Conservation (phyloP, 2,113 vertebrate genomes). For the Pterocles orientalis region DNA sequence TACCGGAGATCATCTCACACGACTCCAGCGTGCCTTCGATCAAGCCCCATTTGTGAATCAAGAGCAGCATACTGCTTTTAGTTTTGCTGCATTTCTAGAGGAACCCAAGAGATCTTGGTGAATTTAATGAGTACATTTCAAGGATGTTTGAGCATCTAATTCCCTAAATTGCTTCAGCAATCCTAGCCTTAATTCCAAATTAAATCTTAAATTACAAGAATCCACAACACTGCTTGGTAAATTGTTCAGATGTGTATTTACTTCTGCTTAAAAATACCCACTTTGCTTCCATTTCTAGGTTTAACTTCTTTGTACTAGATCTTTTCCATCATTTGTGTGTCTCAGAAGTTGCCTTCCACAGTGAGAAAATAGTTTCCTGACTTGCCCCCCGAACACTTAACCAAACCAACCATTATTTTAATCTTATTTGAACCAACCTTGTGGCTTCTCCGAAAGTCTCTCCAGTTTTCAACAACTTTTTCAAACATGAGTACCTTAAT, state of each 20-base stretch:
- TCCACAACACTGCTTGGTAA: neutral
- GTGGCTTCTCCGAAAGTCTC: neutral
- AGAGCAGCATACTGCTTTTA: neutral
- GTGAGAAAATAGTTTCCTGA: neutral
- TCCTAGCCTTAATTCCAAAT: neutral
- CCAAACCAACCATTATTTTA: neutral
- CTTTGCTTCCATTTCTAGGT: neutral
- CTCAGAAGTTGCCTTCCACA: neutral
- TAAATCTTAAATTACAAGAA: conserved; percentile 25
- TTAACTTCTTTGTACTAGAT: neutral
- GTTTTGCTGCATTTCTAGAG: neutral
- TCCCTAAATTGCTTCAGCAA: conserved; percentile 27
- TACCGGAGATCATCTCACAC: neutral
- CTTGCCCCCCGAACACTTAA: neutral
- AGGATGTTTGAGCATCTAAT: conserved; percentile 47
- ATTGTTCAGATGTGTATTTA: neutral
- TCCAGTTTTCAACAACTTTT: neutral
- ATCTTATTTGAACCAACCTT: neutral
- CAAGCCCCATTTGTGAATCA: neutral
- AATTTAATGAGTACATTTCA: conserved; percentile 46
- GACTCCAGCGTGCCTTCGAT: neutral
- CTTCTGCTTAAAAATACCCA: neutral
- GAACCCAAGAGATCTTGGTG: neutral
- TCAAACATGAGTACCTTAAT: neutral
- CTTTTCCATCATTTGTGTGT: neutral